Base-by-base conservation (phyloP, 2,113 vertebrate species). In the Austrofundulus limnaeus region DNA sequence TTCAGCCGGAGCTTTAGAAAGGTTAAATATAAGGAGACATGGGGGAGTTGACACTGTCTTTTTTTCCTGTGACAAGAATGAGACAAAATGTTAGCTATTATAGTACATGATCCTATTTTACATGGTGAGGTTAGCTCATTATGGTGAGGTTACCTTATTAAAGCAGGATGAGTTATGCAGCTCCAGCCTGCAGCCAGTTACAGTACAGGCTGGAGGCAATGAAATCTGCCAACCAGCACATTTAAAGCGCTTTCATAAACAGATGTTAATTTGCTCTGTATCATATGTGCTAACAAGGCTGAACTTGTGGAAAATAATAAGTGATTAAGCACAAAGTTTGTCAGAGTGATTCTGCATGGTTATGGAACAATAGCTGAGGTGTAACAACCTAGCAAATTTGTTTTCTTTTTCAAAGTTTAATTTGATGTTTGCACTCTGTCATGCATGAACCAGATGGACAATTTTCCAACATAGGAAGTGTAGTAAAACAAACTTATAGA, bases 81-180 rank as follows among this genome's bases (percentile, higher is more conserved):
- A 66, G 48, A 59, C 45, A 63, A 65, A 63, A 41, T 67, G 60
- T 52, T 70, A 51, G 55, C 41, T 62, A 58, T 61, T 55, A 54
- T n/a, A 42, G 39, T 64, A 51, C 45, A 65, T 50, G 56, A 74
- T 72, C 42, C 51, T 52, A 46, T 69, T 77, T 66, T 70, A 16
- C 58, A 63, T 61, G 53, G 37, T 38, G 16, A 56, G 25, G 62
- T 70, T 57, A 64, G 45, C 42, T 66, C 37, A 72, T 62, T 66
- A 73, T 73, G n/a, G 20, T 3, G 48, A 38, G 47, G 72, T 59
- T 52, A n/a, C 28, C 65, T 58, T 59, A 75, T 69, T 59, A 70
- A 59, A 61, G 23, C 56, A 0, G 50, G 56, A 37, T 43, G 37
- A 55, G 55, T 20, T 65, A 65, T 57, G n/a, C n/a, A 43, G 16